Conservation (phyloP, 1,140 invertebrate species). For the Magallana ariakensis region DNA sequence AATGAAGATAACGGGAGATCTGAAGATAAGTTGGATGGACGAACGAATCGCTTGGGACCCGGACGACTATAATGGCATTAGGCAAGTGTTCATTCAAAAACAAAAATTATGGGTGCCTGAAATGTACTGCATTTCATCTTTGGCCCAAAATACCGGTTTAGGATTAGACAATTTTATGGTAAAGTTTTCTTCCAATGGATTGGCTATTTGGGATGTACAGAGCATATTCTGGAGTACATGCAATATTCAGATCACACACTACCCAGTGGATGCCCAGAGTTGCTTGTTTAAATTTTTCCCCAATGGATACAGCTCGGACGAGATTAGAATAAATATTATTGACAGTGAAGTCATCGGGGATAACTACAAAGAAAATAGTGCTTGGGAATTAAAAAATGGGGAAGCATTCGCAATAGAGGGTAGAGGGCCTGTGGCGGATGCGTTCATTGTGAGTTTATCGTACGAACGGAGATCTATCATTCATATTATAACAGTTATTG, state of each 20-base stretch:
- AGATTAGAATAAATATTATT: not conserved
- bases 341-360: not conserved
- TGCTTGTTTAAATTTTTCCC: not conserved
- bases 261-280: conserved; percentile 46
- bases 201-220: not conserved
- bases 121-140: conserved; percentile 41
- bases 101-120: conserved; percentile 44
- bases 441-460: not conserved
- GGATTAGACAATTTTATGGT: not conserved
- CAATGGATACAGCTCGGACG: conserved; percentile 41
- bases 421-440: not conserved
- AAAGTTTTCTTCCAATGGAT: not conserved
- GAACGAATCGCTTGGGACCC: not conserved
- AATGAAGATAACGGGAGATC: conserved; percentile 44
- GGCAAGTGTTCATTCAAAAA: conserved; percentile 21
- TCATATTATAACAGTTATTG: conserved; percentile 22
- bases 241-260: conserved; percentile 36
- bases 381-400: conserved; percentile 31
- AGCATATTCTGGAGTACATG: conserved; percentile 32
- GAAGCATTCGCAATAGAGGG: not conserved
- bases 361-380: conserved; percentile 47
- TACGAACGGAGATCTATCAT: conserved; percentile 19
- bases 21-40: conserved; percentile 42
- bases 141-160: not conserved
- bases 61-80: not conserved